phyloP scores from a whole-genome alignment of 2,113 vertebrate species.

The Phalacrocorax pelagicus region DNA sequence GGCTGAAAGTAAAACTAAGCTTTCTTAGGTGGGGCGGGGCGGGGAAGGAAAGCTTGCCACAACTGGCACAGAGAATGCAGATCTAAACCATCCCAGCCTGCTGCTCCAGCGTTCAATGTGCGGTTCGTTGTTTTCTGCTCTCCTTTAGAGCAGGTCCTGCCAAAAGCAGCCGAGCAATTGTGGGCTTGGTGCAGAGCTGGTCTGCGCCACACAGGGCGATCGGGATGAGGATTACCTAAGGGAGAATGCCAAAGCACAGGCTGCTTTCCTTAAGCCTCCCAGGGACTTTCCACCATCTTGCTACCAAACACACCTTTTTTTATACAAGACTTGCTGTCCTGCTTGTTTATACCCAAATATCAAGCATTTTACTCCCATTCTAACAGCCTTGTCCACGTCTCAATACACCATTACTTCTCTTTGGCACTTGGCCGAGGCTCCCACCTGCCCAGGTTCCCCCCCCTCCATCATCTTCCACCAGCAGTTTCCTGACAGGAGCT shows the following conservation, averaged over 20 bases:
- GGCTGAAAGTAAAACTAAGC: not conserved
- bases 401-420: not conserved
- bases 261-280: not conserved
- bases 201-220: accelerated
- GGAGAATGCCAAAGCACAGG: not conserved
- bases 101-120: not conserved
- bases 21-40: not conserved
- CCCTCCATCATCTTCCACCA: not conserved
- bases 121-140: not conserved
- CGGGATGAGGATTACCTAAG: accelerated
- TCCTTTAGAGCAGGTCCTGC: not conserved
- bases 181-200: not conserved
- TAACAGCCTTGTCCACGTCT: not conserved
- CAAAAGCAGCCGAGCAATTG: accelerated
- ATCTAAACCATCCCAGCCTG: not conserved
- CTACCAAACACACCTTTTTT: not conserved
- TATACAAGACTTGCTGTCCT: not conserved
- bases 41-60: not conserved
- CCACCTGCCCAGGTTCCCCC: accelerated
- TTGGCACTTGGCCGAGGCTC: not conserved
- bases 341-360: not conserved
- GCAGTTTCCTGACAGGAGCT: not conserved
- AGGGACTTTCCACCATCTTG: not conserved
- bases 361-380: not conserved
- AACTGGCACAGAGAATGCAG: not conserved